Percentiles rank a stretch among this genome's conserved stretches.
These are phyloP conservation scores for Microcebus griseorufus DNA, from an alignment of 2,113 vertebrate genomes.

Conservation along the genomic window DNA sequence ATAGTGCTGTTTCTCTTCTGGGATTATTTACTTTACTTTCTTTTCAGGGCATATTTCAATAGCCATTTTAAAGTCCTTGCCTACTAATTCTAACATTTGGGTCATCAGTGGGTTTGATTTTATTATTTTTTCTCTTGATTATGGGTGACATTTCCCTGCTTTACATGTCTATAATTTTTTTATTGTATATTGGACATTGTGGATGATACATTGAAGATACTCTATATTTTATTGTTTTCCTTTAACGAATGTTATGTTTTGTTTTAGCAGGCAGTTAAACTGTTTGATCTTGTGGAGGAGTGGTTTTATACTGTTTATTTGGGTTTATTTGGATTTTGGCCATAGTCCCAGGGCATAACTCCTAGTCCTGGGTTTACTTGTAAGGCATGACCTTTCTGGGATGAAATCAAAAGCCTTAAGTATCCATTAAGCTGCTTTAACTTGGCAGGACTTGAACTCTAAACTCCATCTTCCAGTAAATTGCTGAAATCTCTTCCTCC, in stretches of 20 bases:
- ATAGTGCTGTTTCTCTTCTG: background rate
- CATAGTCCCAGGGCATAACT: background rate
- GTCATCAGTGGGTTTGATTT: background rate
- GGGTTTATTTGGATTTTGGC: background rate
- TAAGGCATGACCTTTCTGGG: background rate
- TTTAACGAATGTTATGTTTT: constrained; percentile 25
- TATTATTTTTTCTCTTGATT: background rate
- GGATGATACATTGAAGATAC: background rate
- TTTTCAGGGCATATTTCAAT: background rate
- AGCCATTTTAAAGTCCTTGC: constrained; percentile 25
- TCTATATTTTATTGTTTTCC: constrained; percentile 2
- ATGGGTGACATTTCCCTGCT: background rate
- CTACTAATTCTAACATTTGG: background rate
- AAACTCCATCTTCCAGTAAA: background rate
- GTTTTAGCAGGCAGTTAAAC: background rate
- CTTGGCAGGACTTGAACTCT: background rate
- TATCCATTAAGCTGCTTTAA: background rate
- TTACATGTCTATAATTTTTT: background rate
- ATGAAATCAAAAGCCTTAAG: background rate
- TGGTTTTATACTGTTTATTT: background rate
- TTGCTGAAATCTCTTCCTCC: background rate
- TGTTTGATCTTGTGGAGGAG: background rate
- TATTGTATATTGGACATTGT: background rate
- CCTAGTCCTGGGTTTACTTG: background rate
- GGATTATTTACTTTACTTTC: background rate